These are phyloP conservation scores for Sarcoramphus papa DNA, from an alignment of 2,797 vertebrate species.

Conservation along the genomic window DNA sequence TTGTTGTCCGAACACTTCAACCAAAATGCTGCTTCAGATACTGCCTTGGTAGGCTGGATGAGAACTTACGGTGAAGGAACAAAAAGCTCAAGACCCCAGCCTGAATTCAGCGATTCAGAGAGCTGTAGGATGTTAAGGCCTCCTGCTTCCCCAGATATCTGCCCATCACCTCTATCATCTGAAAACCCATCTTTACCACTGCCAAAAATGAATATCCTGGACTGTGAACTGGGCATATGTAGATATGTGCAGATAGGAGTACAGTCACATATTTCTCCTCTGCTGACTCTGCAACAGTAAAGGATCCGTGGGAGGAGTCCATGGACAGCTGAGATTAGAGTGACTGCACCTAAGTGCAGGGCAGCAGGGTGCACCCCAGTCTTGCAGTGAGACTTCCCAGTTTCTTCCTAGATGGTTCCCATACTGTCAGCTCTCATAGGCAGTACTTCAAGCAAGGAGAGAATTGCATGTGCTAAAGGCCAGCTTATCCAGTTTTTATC, in stretches of 20 bases:
- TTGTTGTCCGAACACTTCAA: background rate
- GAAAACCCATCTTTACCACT: background rate
- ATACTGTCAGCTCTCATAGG: background rate
- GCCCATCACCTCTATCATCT: background rate
- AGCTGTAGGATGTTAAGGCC: background rate
- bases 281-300: background rate
- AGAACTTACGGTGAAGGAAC: background rate
- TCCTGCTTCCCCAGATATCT: background rate
- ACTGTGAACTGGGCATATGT: background rate
- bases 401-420: background rate
- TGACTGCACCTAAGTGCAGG: background rate
- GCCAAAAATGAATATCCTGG: background rate
- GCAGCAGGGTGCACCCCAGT: background rate
- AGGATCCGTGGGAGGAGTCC: background rate
- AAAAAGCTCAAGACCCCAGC: background rate
- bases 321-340: background rate
- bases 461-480: background rate
- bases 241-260: background rate
- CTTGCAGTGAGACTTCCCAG: background rate
- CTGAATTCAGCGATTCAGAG: background rate
- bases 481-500: background rate
- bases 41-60: background rate
- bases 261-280: background rate
- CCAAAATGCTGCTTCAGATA: background rate
- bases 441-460: background rate